Percentiles rank a stretch among this genome's conserved stretches.
phyloP scores from a whole-genome alignment of 2,888 invertebrate genomes.

The Dermolepida albohirtum region DNA sequence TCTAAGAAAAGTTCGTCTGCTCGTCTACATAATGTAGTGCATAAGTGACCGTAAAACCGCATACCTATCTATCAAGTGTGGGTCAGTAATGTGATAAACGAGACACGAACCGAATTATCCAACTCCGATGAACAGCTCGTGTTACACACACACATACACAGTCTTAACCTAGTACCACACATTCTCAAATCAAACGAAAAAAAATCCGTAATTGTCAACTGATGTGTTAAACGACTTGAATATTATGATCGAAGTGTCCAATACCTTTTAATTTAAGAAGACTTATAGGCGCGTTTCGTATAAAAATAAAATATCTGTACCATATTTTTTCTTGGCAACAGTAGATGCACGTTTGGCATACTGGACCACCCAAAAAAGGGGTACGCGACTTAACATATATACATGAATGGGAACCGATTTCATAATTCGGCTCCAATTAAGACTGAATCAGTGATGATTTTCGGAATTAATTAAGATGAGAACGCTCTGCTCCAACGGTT shows the following conservation, averaged over 20 bases:
- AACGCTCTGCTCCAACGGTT: too few species aligned
- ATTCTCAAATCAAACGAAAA: slow-evolving; percentile 36
- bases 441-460: slow-evolving; percentile 1
- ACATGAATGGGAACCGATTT: slow-evolving; percentile 11
- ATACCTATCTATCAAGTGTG: slow-evolving; percentile 18
- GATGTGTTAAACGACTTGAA: slow-evolving; percentile 41
- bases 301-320: slow-evolving; percentile 30
- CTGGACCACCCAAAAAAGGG: slow-evolving; percentile 35
- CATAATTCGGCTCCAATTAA: slow-evolving; percentile 20
- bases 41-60: slow-evolving; percentile 20
- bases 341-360: slow-evolving; percentile 11
- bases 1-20: not conserved
- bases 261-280: slow-evolving; percentile 33
- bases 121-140: slow-evolving; percentile 48
- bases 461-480: slow-evolving; percentile 19
- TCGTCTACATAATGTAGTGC: slow-evolving; percentile 15
- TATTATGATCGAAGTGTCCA: slow-evolving; percentile 34
- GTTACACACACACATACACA: slow-evolving; percentile 39
- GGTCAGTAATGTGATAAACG: slow-evolving; percentile 45
- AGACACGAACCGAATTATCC: slow-evolving; percentile 49
- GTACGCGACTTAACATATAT: slow-evolving; percentile 7
- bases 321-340: slow-evolving; percentile 33
- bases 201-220: slow-evolving; percentile 36
- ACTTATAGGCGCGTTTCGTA: slow-evolving; percentile 37
- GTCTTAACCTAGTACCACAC: slow-evolving; percentile 41